Evolutionary conservation across 92 coral and sea anemone genomes (phyloP).

Genomic region (Nematostella vectensis): DNA sequence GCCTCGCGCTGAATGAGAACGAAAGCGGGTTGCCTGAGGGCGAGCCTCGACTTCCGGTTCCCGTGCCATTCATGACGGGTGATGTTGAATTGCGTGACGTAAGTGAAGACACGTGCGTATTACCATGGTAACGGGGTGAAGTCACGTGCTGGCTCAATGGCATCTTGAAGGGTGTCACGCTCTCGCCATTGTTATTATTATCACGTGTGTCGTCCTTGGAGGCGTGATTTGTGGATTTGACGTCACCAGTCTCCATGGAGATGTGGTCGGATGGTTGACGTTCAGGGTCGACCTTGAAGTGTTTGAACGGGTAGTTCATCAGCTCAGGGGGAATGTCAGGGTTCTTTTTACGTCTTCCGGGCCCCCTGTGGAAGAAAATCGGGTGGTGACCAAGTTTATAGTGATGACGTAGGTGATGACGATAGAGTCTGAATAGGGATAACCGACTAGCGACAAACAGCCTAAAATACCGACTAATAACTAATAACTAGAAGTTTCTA

Average conservation of each 20-base stretch:
- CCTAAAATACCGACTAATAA: no score
- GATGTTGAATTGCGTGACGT: background rate
- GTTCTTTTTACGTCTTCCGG: slow-evolving; percentile 82
- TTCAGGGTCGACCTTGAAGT: slow-evolving; percentile 50
- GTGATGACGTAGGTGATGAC: no score
- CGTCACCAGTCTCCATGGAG: slow-evolving; percentile 21
- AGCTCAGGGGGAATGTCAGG: slow-evolving; percentile 88
- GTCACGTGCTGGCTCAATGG: slow-evolving; percentile 49
- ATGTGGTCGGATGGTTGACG: slow-evolving; percentile 2
- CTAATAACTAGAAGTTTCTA: no score
- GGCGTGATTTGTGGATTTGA: slow-evolving; percentile 9
- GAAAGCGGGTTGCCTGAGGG: background rate
- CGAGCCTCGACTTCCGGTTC: background rate
- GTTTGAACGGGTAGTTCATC: slow-evolving; percentile 70
- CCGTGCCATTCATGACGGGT: background rate
- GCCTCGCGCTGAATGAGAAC: slow-evolving; percentile 13
- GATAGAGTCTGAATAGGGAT: no score
- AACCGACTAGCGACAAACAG: no score
- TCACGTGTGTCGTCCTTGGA: slow-evolving; percentile 29
- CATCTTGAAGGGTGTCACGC: slow-evolving; percentile 27
- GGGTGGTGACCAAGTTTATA: background rate
- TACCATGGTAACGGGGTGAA: slow-evolving; percentile 16
- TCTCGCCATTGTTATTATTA: slow-evolving; percentile 55
- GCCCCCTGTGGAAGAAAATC: slow-evolving; percentile 41
- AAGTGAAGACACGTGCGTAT: slow-evolving; percentile 7